Percentiles rank a stretch among this genome's conserved stretches.
Evolutionary conservation across 2,888 invertebrate species (phyloP).

Genomic region (Dryobotodes eremita): DNA sequence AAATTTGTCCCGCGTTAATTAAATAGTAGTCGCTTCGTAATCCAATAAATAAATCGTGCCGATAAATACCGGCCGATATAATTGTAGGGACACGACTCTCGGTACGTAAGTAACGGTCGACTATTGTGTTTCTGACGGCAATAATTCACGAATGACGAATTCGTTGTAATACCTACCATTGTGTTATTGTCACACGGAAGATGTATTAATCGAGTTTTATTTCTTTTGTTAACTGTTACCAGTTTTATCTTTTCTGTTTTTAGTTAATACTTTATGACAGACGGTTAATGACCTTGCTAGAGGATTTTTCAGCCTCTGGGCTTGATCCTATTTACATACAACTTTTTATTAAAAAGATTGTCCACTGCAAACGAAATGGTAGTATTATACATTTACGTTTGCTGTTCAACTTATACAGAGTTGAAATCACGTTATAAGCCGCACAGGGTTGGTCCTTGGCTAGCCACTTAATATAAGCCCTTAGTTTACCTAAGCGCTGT

Average conservation of each 20-base stretch:
- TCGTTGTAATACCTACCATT: constrained; percentile 59
- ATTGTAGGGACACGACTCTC: constrained; percentile 69
- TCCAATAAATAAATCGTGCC: constrained; percentile 76
- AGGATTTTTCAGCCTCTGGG: constrained; percentile 3
- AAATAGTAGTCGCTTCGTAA: constrained; percentile 75
- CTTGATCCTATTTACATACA: constrained; percentile 15
- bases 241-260: constrained; percentile 33
- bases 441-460: not conserved
- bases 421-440: constrained; percentile 15
- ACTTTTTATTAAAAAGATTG: not conserved
- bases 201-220: constrained; percentile 60
- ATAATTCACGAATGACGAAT: constrained; percentile 69
- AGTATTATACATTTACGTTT: constrained; percentile 6
- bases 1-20: constrained; percentile 78
- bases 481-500: constrained; percentile 29
- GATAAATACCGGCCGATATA: constrained; percentile 74
- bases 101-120: constrained; percentile 65
- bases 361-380: not conserved
- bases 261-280: constrained; percentile 19
- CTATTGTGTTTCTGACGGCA: constrained; percentile 64
- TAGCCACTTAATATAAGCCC: constrained; percentile 22
- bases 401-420: not conserved
- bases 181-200: constrained; percentile 55
- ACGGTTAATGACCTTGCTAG: constrained; percentile 6
- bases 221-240: constrained; percentile 54